Evolutionary conservation across 1,140 invertebrate species (phyloP), one percentile per base, ranked within the genome.

Genomic region (Aplysia californica): DNA sequence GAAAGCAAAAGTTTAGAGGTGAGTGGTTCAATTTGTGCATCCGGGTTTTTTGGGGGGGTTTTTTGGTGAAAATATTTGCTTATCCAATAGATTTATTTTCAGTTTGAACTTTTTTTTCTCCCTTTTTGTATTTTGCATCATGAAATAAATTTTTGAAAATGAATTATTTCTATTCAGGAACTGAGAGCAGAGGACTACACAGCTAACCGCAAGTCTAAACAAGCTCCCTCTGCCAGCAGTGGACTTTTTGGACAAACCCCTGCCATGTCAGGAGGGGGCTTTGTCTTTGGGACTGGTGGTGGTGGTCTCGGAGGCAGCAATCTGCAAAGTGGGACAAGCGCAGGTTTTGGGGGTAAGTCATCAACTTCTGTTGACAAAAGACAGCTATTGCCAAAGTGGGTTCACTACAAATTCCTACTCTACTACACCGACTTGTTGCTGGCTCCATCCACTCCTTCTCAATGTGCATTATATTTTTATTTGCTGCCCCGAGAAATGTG

Each of bases 161-260:
- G n/a, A n/a, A n/a, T n/a, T n/a, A n/a, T n/a, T n/a, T n/a, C n/a
- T n/a, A n/a, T 77, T 33, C 80, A 91, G 88, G 97, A 99, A 89
- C 89, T 99, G 1, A 91, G 97, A 64, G 90, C 95, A 33, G 97
- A 99, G 90, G 98, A 99, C 91, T 99, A 99, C 90, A 87, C 92
- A 41, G 95, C 95, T 18, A 95, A 95, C 71, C 90, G 97, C 18
- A 98, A 98, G 91, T 96, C 95, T 41, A 85, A 87, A 73, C 85
- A 88, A 70, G 65, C 73, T 39, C 76, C 73, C 10, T 39, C 79
- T 41, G 75, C 66, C 20, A 72, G 23, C 21, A 73, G 50, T n/a
- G 77, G 79, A 29, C 68, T 86, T 50, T 85, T 85, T 78, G 80
- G 81, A 31, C 79, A 82, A 69, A 64, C 74, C 38, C 65, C 75